These are phyloP conservation scores for Vidua chalybeata DNA, from an alignment of 2,113 vertebrate species.

Conservation along the genomic window DNA sequence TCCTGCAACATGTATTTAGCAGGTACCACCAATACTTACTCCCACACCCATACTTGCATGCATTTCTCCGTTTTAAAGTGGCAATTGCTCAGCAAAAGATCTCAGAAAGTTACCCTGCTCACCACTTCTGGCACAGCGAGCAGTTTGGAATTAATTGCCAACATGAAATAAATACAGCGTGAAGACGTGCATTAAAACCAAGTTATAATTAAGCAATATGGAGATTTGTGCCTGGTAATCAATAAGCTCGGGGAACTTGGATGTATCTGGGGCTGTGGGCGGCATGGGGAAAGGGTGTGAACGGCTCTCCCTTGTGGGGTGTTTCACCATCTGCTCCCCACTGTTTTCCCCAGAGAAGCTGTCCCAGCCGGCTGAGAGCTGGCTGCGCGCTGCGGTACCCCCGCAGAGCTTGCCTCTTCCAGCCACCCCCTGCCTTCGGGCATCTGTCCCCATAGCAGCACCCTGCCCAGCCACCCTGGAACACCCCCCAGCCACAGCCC, in stretches of 20 bases:
- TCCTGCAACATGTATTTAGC: not conserved
- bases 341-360: not conserved
- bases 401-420: not conserved
- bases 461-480: not conserved
- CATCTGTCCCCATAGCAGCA: rapidly evolving
- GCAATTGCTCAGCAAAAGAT: not conserved
- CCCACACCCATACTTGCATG: not conserved
- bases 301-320: not conserved
- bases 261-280: not conserved
- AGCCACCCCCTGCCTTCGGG: not conserved
- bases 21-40: not conserved
- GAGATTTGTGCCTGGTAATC: not conserved
- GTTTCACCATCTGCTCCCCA: not conserved
- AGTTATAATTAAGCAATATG: not conserved
- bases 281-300: not conserved
- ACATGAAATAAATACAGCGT: not conserved
- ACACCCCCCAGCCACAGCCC: not conserved
- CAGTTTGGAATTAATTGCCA: conserved; percentile 6
- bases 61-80: not conserved
- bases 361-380: not conserved
- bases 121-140: not conserved
- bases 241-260: not conserved
- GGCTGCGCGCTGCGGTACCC: not conserved
- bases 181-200: not conserved
- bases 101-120: not conserved